A percentile compares a stretch with the other conserved stretches of the same genome.
Conservation (phyloP, 1,140 invertebrate species). For the Octopus sinensis region DNA sequence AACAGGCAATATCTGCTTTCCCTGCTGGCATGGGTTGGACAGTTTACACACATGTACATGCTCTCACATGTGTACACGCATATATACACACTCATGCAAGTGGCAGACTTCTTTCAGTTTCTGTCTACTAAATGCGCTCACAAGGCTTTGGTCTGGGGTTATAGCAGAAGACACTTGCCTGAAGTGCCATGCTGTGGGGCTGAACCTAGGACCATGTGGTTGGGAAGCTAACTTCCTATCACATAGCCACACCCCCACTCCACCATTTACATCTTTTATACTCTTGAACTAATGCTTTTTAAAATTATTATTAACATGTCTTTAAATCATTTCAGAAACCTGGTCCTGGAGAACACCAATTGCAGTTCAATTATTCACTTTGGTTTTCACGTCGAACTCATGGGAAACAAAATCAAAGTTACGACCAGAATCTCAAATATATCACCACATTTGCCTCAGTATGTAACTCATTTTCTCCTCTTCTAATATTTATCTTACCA, state of each 20-base stretch:
- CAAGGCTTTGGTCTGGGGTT: neutral
- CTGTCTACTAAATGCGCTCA: neutral
- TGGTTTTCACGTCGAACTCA: conserved; percentile 80
- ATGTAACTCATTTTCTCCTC: conserved; percentile 27
- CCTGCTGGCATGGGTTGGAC: no score
- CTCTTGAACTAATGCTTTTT: neutral
- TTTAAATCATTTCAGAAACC: conserved; percentile 40
- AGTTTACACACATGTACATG: no score
- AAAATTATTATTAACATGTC: neutral
- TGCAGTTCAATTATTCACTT: conserved; percentile 85
- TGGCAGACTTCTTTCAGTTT: no score
- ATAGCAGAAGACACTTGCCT: neutral
- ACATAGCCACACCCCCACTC: neutral
- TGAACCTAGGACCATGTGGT: neutral
- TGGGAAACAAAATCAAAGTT: conserved; percentile 66
- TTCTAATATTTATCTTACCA: neutral
- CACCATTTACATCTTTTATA: neutral
- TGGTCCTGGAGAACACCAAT: conserved; percentile 73
- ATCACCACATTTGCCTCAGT: conserved; percentile 68
- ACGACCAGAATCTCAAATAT: conserved; percentile 75
- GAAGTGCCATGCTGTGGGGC: neutral
- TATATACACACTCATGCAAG: no score
- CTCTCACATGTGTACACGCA: no score
- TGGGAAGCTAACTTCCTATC: neutral
- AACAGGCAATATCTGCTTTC: no score